These are phyloP conservation scores for Lumbricus terrestris DNA, from an alignment of 2,888 invertebrate species.

Conservation along the genomic window DNA sequence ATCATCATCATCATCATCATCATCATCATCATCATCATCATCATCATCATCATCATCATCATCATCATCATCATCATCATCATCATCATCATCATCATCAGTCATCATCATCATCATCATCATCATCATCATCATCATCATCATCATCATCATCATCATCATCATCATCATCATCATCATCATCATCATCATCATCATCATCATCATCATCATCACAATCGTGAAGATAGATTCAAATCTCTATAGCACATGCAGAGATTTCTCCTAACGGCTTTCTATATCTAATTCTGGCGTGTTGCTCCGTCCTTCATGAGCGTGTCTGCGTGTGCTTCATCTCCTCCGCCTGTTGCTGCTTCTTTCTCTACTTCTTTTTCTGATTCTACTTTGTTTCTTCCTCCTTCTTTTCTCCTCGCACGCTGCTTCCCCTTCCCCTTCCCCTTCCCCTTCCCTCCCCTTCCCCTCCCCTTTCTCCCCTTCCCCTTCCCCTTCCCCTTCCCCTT, in stretches of 20 bases:
- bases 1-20: conserved; percentile 31
- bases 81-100: too few species aligned
- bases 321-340: background rate
- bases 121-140: conserved; percentile 7
- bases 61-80: conserved; percentile 22
- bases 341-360: background rate
- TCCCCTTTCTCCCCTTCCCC: too few species aligned
- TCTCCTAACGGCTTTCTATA: background rate
- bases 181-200: background rate
- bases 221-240: background rate
- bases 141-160: conserved; percentile 21
- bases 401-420: background rate
- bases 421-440: too few species aligned
- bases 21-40: conserved; percentile 30
- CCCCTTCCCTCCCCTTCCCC: too few species aligned
- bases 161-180: conserved; percentile 6
- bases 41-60: conserved; percentile 28
- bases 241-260: background rate
- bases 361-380: background rate
- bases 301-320: background rate
- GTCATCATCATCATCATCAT: too few species aligned
- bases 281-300: too few species aligned
- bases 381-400: background rate
- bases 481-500: too few species aligned
- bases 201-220: background rate